phyloP scores from a whole-genome alignment of 2,113 vertebrate species.

The Grantiella picta region DNA sequence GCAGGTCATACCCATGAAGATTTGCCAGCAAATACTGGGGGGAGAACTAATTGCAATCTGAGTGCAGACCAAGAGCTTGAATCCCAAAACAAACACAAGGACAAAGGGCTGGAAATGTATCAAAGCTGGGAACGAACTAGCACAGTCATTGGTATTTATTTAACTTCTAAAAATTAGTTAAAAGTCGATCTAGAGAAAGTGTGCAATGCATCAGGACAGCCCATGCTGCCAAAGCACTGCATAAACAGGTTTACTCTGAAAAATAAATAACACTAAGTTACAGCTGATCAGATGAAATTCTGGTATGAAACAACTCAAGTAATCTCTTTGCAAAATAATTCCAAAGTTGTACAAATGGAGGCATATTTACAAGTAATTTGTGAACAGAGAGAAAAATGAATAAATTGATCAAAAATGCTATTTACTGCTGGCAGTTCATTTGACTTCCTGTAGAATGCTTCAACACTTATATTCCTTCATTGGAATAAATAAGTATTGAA shows the following conservation, averaged over 20 bases:
- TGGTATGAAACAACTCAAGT: neutral
- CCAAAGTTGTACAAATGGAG: neutral
- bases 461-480: neutral
- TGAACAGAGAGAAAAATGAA: slow-evolving; percentile 5
- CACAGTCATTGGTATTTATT: neutral
- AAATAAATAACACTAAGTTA: neutral
- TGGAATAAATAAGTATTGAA: slow-evolving; percentile 7
- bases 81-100: neutral
- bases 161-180: neutral
- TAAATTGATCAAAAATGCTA: slow-evolving; percentile 27
- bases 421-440: slow-evolving; percentile 24
- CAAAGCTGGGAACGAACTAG: neutral
- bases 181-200: neutral
- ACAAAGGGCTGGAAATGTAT: neutral
- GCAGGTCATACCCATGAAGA: neutral
- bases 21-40: neutral
- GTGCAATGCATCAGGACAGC: neutral
- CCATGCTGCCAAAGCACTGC: neutral
- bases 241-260: neutral
- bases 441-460: neutral
- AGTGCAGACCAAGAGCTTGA: neutral
- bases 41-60: neutral
- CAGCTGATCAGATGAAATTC: neutral
- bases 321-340: neutral
- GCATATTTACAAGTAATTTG: neutral